These are phyloP conservation scores for Pagrus major DNA, from an alignment of 2,113 vertebrate genomes.

Conservation along the genomic window DNA sequence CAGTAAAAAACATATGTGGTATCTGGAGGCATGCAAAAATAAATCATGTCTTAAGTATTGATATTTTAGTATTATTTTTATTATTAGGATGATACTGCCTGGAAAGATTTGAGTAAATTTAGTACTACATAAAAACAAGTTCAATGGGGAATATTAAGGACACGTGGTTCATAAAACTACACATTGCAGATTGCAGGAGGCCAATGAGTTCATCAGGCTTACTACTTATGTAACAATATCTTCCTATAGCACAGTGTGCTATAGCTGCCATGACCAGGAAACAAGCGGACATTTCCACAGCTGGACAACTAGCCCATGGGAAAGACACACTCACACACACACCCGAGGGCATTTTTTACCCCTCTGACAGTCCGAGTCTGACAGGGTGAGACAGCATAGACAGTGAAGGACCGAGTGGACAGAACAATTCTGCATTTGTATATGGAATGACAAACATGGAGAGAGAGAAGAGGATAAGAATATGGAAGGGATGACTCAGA, in stretches of 20 bases:
- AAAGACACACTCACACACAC: conserved; percentile 3
- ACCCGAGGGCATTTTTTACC: conserved; percentile 3
- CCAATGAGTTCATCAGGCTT: conserved; percentile 2
- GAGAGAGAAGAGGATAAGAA: not conserved
- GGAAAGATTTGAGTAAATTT: not conserved
- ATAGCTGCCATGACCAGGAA: conserved; percentile 1
- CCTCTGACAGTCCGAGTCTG: conserved; percentile 4
- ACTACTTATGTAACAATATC: conserved; percentile 26
- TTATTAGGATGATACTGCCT: too few species aligned
- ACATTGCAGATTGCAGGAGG: not conserved
- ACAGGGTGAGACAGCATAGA: conserved; percentile 6
- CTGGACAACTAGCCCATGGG: conserved; percentile 14
- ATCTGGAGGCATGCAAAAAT: too few species aligned
- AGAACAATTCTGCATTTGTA: conserved; percentile 1
- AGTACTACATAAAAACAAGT: not conserved
- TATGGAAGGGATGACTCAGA: conserved; percentile 28
- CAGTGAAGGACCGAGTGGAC: not conserved
- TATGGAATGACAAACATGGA: not conserved
- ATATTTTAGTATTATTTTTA: too few species aligned
- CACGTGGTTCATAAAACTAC: not conserved
- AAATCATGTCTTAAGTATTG: too few species aligned
- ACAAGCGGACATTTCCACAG: conserved; percentile 15
- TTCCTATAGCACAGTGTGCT: conserved; percentile 15
- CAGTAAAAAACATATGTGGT: too few species aligned
- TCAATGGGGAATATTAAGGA: not conserved